A percentile compares a stretch with the other conserved stretches of the same genome.
Conservation (phyloP, 2,797 vertebrate genomes). For the Peromyscus melanophrys region DNA sequence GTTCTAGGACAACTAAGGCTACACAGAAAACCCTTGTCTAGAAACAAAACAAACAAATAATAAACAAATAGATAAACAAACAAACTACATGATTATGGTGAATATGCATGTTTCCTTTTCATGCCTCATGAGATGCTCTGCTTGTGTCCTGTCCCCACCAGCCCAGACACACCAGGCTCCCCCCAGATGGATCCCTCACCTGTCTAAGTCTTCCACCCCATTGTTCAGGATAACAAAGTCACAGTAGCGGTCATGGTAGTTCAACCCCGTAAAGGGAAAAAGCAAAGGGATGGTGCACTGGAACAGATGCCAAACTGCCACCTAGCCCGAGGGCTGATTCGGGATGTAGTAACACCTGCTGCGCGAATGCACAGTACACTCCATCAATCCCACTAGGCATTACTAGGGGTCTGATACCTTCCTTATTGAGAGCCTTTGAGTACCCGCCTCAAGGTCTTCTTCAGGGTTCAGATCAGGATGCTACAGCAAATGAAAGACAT, state of each 20-base stretch:
- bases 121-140: background rate
- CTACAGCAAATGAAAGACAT: too few species aligned
- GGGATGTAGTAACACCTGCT: background rate
- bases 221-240: background rate
- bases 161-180: background rate
- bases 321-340: fast-evolving
- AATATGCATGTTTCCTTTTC: background rate
- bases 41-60: background rate
- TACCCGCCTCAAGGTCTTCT: too few species aligned
- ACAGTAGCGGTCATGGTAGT: background rate
- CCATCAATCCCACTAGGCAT: background rate
- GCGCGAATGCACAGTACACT: background rate
- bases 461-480: too few species aligned
- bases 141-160: background rate
- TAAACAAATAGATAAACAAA: background rate
- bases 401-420: background rate
- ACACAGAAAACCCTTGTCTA: background rate
- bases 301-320: background rate
- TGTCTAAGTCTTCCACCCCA: background rate
- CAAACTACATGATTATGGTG: background rate
- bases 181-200: background rate
- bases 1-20: too few species aligned
- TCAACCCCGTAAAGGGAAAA: too few species aligned
- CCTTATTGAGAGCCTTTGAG: too few species aligned
- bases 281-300: background rate